phyloP scores from a whole-genome alignment of 2,113 vertebrate species.

The Oenanthe oenanthe region DNA sequence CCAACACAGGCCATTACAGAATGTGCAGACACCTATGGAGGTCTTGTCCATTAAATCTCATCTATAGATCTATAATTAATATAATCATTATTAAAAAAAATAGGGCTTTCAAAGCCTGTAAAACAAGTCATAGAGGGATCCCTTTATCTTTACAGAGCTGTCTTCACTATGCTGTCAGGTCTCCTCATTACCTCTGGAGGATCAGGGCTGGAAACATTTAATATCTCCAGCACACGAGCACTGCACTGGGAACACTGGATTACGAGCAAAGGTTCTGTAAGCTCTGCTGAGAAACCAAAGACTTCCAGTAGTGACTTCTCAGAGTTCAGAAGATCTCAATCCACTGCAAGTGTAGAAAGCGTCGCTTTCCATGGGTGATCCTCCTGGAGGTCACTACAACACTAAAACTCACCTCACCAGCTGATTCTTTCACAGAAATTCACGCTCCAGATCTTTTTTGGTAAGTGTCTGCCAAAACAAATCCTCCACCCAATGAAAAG shows the following conservation, averaged over 20 bases:
- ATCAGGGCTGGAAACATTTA: neutral
- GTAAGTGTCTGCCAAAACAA: neutral
- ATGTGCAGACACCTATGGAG: neutral
- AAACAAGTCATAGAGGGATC: constrained; percentile 1
- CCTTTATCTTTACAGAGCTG: neutral
- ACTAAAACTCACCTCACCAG: neutral
- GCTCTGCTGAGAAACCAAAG: neutral
- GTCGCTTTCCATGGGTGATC: accelerated
- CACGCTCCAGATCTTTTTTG: neutral
- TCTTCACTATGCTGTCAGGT: neutral
- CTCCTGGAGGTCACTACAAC: neutral
- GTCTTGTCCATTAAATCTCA: neutral
- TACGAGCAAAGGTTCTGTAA: neutral
- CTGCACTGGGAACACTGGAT: neutral
- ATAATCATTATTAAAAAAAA: neutral
- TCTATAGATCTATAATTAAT: neutral
- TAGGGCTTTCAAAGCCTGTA: constrained; percentile 1
- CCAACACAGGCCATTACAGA: neutral
- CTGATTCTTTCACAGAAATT: neutral
- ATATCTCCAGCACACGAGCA: neutral
- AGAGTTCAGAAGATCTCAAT: neutral
- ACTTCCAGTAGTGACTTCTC: neutral
- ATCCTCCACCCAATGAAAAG: neutral
- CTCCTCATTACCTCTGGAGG: neutral
- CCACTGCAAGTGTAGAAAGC: accelerated